Conservation (phyloP, 2,888 invertebrate genomes). For the Drosophila paramelanica region DNA sequence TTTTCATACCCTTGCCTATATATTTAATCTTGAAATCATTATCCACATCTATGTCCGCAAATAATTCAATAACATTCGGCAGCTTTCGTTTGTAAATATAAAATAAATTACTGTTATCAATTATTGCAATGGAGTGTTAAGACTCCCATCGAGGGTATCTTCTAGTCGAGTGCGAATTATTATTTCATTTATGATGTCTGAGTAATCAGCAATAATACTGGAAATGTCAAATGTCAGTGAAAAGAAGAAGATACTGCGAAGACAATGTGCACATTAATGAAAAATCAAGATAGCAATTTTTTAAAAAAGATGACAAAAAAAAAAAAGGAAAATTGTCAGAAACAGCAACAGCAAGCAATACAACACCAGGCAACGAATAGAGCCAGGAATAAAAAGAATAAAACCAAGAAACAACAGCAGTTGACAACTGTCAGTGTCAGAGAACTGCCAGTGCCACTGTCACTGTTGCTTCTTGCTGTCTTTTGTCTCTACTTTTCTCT, state of each 20-base stretch:
- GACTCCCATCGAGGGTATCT: no score
- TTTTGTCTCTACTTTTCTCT: conserved; percentile 55
- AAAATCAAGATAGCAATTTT: conserved; percentile 58
- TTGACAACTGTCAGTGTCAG: conserved; percentile 83
- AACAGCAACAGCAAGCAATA: conserved; percentile 34
- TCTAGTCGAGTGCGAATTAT: conserved; percentile 6
- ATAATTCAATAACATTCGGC: no score
- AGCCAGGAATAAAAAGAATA: conserved; percentile 48
- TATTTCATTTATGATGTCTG: conserved; percentile 2
- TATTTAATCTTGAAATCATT: no score
- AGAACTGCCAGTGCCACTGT: conserved; percentile 74
- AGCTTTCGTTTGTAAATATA: no score
- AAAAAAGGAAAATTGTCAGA: conserved; percentile 41
- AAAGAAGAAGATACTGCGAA: conserved; percentile 21
- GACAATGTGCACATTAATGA: conserved; percentile 63
- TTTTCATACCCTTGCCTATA: no score
- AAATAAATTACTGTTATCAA: no score
- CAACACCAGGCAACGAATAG: conserved; percentile 8
- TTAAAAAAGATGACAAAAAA: conserved; percentile 52
- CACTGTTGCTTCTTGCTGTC: conserved; percentile 78
- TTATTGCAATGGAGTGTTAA: background rate
- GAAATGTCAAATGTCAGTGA: conserved; percentile 48
- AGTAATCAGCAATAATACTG: conserved; percentile 33
- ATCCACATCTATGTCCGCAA: no score
- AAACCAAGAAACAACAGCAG: conserved; percentile 77